phyloP scores from a whole-genome alignment of 2,113 vertebrate genomes.

The Psittacara wagleri region DNA sequence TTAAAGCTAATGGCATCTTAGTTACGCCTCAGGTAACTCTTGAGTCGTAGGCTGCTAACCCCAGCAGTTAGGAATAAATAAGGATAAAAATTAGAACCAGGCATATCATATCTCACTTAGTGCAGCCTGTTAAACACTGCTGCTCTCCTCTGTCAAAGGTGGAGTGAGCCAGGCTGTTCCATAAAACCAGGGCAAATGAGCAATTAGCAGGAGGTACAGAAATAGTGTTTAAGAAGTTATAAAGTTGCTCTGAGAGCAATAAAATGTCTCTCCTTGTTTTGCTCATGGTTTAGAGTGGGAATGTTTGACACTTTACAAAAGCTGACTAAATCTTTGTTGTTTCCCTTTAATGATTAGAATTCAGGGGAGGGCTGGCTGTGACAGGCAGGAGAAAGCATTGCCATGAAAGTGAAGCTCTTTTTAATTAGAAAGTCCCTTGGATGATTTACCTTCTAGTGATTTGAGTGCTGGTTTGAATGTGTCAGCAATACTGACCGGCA shows the following conservation, averaged over 20 bases:
- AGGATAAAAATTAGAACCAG: neutral
- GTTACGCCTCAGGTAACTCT: conserved; percentile 4
- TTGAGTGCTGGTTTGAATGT: neutral
- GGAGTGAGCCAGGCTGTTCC: neutral
- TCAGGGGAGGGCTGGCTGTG: neutral
- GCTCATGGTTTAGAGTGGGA: neutral
- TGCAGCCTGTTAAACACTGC: neutral
- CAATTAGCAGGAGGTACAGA: conserved; percentile 19
- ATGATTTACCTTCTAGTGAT: conserved; percentile 35
- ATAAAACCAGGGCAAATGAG: conserved; percentile 6
- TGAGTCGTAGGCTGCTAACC: neutral
- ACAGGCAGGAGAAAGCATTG: neutral
- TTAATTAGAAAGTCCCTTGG: conserved; percentile 19
- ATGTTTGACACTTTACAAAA: conserved; percentile 25
- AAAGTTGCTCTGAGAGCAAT: conserved; percentile 42
- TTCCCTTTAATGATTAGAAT: neutral
- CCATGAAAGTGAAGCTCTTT: neutral
- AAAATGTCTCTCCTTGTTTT: conserved; percentile 23
- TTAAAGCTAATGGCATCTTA: conserved; percentile 31
- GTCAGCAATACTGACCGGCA: conserved; percentile 18
- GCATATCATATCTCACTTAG: neutral
- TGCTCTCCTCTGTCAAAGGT: neutral
- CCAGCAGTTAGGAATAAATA: conserved; percentile 14
- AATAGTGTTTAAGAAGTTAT: conserved; percentile 13
- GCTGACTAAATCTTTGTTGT: conserved; percentile 29